Base-by-base conservation (phyloP, 1,140 invertebrate genomes). In the Grapholita molesta region DNA sequence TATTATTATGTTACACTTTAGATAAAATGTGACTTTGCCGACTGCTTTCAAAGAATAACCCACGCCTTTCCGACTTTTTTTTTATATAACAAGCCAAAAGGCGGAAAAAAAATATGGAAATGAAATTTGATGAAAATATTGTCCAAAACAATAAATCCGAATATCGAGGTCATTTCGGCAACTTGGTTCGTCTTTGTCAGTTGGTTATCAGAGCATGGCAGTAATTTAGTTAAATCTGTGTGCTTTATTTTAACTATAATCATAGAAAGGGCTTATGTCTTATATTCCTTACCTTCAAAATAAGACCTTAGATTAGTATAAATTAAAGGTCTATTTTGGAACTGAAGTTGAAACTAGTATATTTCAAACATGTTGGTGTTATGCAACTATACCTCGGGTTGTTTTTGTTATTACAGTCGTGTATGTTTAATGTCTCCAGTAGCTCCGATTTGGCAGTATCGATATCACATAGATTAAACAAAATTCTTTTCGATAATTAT, bases 161-260 rank as follows among this genome's bases (percentile, higher is more conserved):
- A 24, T 24, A 57, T 57, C 24, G 23, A 57, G 53, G 53, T 57
- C 25, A 57, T 57, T 57, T 57, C 21, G 53, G 53, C 53, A 57
- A 57, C 25, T 28, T 57, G 21, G 24, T 25, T 23, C 11, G 11
- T 21, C 53, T 57, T 57, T 57, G 53, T 57, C 53, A 57, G 24
- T 2, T 11, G 24, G 53, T 57, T 57, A 57, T 57, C 53, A 57
- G 53, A 57, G 53, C 53, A 25, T 57, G 53, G 11, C 53, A 23
- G 53, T 57, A 57, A 57, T 57, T 57, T 57, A 57, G 12, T 57
- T 57, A 25, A 57, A 57, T 57, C 53, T 28, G 24, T 57, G 53
- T 57, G 24, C 24, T 28, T 57, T 57, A 57, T 57, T 57, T 57
- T 25, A 38, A 38, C 4, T 6, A 8, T 3, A 38, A 12, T 38